These are phyloP conservation scores for Hippopotamus amphibius DNA, from an alignment of 2,113 vertebrate species.

Conservation along the genomic window DNA sequence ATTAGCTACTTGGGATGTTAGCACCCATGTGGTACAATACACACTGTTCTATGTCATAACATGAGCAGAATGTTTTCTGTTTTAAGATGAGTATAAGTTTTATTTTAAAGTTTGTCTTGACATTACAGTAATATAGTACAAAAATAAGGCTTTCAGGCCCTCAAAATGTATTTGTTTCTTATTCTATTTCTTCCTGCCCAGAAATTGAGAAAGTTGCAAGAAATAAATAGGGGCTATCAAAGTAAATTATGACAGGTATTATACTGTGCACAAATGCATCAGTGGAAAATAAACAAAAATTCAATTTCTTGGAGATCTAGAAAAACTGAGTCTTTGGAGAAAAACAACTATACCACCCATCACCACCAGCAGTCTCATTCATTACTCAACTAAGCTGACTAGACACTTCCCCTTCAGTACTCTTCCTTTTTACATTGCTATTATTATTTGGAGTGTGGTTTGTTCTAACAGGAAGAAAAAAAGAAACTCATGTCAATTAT, in stretches of 20 bases:
- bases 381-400: background rate
- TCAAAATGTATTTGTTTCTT: slow-evolving; percentile 24
- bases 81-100: background rate
- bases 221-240: background rate
- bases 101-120: slow-evolving; percentile 24
- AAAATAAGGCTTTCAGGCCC: background rate
- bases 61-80: background rate
- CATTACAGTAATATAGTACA: background rate
- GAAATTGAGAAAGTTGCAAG: background rate
- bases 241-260: background rate
- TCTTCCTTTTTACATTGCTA: background rate
- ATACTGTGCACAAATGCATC: background rate
- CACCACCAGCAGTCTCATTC: background rate
- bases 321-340: background rate
- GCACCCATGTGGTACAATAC: background rate
- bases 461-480: background rate
- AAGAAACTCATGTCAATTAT: background rate
- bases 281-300: slow-evolving; percentile 34
- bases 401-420: background rate
- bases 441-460: background rate
- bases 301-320: background rate
- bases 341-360: background rate
- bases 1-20: background rate
- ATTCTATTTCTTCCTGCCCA: background rate
- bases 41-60: background rate